phyloP scores from a whole-genome alignment of 2,888 invertebrate genomes.

The Beris chalybata region DNA sequence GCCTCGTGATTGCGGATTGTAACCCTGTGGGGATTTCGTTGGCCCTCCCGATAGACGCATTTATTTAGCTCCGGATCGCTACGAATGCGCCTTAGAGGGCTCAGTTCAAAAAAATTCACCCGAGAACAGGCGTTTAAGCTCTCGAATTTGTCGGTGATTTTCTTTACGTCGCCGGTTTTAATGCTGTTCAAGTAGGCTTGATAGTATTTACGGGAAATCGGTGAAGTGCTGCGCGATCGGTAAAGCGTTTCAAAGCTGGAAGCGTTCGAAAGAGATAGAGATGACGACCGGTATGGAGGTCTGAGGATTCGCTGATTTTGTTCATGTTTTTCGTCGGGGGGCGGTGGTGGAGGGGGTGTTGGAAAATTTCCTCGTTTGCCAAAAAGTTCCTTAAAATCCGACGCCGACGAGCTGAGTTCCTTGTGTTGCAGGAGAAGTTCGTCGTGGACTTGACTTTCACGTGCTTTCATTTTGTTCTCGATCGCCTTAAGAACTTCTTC shows the following conservation, averaged over 20 bases:
- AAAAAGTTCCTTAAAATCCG: constrained; percentile 79
- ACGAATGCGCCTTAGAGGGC: constrained; percentile 64
- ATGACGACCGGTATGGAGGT: constrained; percentile 51
- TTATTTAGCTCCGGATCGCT: constrained; percentile 79
- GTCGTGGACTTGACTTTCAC: constrained; percentile 43
- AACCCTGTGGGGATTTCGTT: constrained; percentile 57
- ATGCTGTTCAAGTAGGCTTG: constrained; percentile 70
- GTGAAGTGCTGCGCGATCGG: constrained; percentile 73
- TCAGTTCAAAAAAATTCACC: constrained; percentile 52
- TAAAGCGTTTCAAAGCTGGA: constrained; percentile 66
- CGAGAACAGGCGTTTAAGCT: constrained; percentile 43
- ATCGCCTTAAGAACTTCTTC: constrained; percentile 57
- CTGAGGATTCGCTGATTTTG: constrained; percentile 34
- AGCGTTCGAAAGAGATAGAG: constrained; percentile 32
- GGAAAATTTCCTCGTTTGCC: constrained; percentile 66
- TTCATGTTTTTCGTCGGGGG: constrained; percentile 58
- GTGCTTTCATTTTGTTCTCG: constrained; percentile 54
- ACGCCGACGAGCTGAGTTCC: constrained; percentile 53
- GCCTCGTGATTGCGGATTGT: constrained; percentile 58
- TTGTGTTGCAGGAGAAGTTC: constrained; percentile 41
- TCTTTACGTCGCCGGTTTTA: constrained; percentile 75
- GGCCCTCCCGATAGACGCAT: constrained; percentile 57
- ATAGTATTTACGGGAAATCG: constrained; percentile 72
- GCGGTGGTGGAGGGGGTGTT: constrained; percentile 59
- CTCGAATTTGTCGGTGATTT: constrained; percentile 78